Percentiles rank a stretch among this genome's conserved stretches.
These are phyloP conservation scores for Melanotus villosus DNA, from an alignment of 2,888 invertebrate species.

Conservation along the genomic window DNA sequence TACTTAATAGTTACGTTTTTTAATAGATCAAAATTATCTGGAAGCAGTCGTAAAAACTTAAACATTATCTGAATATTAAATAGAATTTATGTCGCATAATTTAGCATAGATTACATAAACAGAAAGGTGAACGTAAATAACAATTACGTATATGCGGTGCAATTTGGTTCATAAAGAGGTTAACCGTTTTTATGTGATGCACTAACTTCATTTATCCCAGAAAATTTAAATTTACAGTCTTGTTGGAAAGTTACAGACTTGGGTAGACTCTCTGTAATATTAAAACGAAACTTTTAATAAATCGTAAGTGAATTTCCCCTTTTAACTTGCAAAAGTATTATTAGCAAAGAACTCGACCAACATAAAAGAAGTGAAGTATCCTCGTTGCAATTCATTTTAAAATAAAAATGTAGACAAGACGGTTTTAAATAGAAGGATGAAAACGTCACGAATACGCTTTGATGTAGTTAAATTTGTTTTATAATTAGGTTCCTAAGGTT, in stretches of 20 bases:
- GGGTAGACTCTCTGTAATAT: background rate
- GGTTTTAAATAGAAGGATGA: background rate
- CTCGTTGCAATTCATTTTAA: too few relatives aligned
- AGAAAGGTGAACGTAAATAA: slow-evolving; percentile 14
- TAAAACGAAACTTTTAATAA: background rate
- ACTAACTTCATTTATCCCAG: slow-evolving; percentile 10
- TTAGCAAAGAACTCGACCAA: too few relatives aligned
- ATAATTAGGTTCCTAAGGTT: slow-evolving; percentile 11
- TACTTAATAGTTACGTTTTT: too few relatives aligned
- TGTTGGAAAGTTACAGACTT: background rate
- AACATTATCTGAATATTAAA: too few relatives aligned
- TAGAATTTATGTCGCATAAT: background rate
- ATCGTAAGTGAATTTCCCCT: too few relatives aligned
- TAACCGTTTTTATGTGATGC: slow-evolving; percentile 15
- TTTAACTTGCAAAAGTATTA: too few relatives aligned
- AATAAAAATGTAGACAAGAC: too few relatives aligned
- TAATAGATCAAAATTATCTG: too few relatives aligned
- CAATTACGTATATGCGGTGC: slow-evolving; percentile 1
- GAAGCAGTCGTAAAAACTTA: too few relatives aligned
- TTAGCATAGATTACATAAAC: background rate
- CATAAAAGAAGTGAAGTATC: too few relatives aligned
- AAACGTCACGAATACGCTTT: background rate
- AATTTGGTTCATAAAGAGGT: slow-evolving; percentile 5
- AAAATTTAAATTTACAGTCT: background rate
- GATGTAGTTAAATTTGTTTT: slow-evolving; percentile 12